A percentile compares a stretch with the other conserved stretches of the same genome.
Conservation (phyloP, 1,140 invertebrate species). For the Aporrectodea caliginosa region DNA sequence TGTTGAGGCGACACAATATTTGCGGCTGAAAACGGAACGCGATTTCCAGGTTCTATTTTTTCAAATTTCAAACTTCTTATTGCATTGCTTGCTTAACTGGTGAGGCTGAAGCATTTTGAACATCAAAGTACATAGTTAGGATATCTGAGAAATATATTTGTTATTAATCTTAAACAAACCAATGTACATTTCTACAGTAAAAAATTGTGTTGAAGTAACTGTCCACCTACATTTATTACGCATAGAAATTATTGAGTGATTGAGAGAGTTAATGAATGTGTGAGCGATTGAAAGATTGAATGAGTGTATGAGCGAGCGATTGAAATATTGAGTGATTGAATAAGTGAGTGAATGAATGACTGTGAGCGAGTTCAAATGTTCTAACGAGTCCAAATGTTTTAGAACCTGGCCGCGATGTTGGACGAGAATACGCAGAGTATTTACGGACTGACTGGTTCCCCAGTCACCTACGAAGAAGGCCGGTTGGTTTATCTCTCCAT, state of each 20-base stretch:
- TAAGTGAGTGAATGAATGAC: too few relatives aligned
- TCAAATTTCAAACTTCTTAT: too few relatives aligned
- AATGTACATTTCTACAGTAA: background rate
- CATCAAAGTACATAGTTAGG: background rate
- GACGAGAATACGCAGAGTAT: constrained; percentile 33
- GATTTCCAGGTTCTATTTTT: constrained; percentile 28
- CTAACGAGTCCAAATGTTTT: background rate
- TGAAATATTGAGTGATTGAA: too few relatives aligned
- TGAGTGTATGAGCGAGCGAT: too few relatives aligned
- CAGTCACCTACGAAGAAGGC: constrained; percentile 27
- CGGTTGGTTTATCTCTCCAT: constrained; percentile 50
- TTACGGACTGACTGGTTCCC: constrained; percentile 26
- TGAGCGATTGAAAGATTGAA: too few relatives aligned
- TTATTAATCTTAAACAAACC: background rate
- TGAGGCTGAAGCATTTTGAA: background rate
- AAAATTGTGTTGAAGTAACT: background rate
- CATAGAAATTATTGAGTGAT: too few relatives aligned
- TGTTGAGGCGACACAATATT: constrained; percentile 30
- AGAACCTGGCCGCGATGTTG: constrained; percentile 26
- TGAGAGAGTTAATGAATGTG: too few relatives aligned
- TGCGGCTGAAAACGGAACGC: constrained; percentile 13
- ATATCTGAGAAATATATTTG: background rate
- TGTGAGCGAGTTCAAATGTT: too few relatives aligned
- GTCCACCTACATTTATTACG: too few relatives aligned
- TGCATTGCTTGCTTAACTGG: background rate